Evolutionary conservation across 2,113 vertebrate genomes (phyloP), one percentile per base, ranked within the genome.

Genomic region (Urocolius indicus): DNA sequence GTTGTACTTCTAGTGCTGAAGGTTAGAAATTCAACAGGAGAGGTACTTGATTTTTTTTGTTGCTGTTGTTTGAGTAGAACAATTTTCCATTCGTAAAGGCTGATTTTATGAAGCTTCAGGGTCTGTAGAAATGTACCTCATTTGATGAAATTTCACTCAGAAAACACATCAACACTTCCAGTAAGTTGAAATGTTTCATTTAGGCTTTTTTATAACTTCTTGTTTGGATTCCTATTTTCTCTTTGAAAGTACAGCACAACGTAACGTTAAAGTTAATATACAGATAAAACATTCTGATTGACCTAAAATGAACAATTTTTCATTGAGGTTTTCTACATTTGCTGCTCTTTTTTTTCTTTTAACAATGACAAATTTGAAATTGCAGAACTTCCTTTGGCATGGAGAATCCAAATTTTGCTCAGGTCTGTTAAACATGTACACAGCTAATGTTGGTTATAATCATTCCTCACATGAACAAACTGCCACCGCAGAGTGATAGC

Each of bases 141-240:
- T 89, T 78, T 94, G 84, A 94, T 62, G 77, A 89, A 94, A 84
- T 94, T 91, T 89, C 45, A 89, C 49, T 84, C 73, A 68, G 89
- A 84, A 94, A 94, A 89, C 61, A 67, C 36, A 93, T 92, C 79
- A 92, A 72, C 76, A 38, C 38, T 81, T 94, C 61, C 73, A 95
- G 52, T 23, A 86, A 51, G 61, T 86, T 92, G 51, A 94, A 92
- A 89, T 74, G 29, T 84, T 92, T 90, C 29, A 54, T 86, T 84
- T 89, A 78, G 48, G 22, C 36, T 88, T 93, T 95, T 95, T 94
- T 80, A 75, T 81, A 85, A 84, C 3, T 1, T 92, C 30, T 93
- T 80, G 14, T 54, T 80, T 80, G 23, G 18, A 67, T 93, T 95
- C 48, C 20, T 73, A 15, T 93, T 95, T 90, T 88, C 51, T 93